Percentiles rank a stretch among this genome's conserved stretches.
Evolutionary conservation across 2,113 vertebrate species (phyloP).

Genomic region (Chinchilla lanigera): DNA sequence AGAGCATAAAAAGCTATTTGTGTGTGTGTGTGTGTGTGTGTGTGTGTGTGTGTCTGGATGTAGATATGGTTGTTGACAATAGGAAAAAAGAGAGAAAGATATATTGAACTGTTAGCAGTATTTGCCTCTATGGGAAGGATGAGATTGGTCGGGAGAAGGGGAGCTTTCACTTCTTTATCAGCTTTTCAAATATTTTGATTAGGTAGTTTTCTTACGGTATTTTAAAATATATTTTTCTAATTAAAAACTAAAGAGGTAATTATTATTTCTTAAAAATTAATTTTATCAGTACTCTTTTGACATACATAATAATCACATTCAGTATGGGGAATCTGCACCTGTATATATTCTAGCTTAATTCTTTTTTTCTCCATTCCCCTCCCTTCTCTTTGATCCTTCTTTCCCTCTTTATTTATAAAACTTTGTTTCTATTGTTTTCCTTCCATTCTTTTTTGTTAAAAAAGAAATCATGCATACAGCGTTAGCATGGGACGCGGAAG

Average conservation of each 20-base stretch:
- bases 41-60: background rate
- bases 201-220: too few relatives aligned
- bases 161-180: too few relatives aligned
- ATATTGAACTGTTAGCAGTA: background rate
- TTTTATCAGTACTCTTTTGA: too few relatives aligned
- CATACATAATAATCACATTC: too few relatives aligned
- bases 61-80: background rate
- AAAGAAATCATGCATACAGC: background rate
- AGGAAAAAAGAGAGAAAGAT: slow-evolving; percentile 31
- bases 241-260: background rate
- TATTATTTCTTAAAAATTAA: too few relatives aligned
- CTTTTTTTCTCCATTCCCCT: background rate
- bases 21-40: too few relatives aligned
- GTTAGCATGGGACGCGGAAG: background rate
- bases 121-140: background rate
- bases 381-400: background rate
- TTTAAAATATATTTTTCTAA: slow-evolving; percentile 12
- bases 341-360: too few relatives aligned
- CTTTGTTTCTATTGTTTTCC: background rate
- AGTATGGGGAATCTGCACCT: too few relatives aligned
- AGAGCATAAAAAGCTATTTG: background rate
- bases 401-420: background rate
- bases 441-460: background rate
- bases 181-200: too few relatives aligned
- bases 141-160: background rate